These are phyloP conservation scores for Eutolmus rufibarbis DNA, from an alignment of 2,888 invertebrate species.

Conservation along the genomic window DNA sequence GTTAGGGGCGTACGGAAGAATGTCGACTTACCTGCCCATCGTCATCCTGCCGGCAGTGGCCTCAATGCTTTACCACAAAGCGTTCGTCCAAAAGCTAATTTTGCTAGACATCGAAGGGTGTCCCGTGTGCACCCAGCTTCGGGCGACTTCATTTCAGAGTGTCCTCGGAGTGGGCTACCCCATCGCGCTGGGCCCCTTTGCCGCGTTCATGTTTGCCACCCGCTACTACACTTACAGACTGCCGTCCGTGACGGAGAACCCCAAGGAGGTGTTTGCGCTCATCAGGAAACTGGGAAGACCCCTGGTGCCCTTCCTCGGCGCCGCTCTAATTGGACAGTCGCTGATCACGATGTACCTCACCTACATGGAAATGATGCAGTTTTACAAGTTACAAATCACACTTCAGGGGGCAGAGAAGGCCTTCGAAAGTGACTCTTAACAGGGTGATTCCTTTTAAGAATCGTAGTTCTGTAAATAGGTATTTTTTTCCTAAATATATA, in stretches of 20 bases:
- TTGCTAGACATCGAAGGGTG: constrained; percentile 68
- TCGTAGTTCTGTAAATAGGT: background rate
- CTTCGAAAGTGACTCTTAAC: constrained; percentile 49
- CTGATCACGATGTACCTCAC: constrained; percentile 68
- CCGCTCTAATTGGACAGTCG: constrained; percentile 65
- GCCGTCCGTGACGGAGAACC: constrained; percentile 69
- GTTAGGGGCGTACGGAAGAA: constrained; percentile 67
- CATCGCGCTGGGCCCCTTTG: constrained; percentile 67
- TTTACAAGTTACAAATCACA: constrained; percentile 53
- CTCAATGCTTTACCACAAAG: constrained; percentile 66
- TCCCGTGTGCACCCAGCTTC: constrained; percentile 71
- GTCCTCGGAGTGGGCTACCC: constrained; percentile 69
- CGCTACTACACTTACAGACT: constrained; percentile 70
- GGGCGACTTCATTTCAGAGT: constrained; percentile 67
- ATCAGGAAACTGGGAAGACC: constrained; percentile 66
- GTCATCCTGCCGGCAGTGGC: constrained; percentile 68
- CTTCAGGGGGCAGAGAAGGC: constrained; percentile 55
- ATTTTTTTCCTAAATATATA: background rate
- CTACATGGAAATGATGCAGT: constrained; percentile 68
- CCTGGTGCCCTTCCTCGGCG: constrained; percentile 64
- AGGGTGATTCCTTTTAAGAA: background rate
- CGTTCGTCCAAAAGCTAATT: constrained; percentile 67
- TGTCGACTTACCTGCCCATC: constrained; percentile 70
- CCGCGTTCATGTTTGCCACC: constrained; percentile 70
- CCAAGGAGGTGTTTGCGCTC: constrained; percentile 66